These are phyloP conservation scores for Xylocopa sonorina DNA, from an alignment of 1,140 invertebrate genomes.

Conservation along the genomic window DNA sequence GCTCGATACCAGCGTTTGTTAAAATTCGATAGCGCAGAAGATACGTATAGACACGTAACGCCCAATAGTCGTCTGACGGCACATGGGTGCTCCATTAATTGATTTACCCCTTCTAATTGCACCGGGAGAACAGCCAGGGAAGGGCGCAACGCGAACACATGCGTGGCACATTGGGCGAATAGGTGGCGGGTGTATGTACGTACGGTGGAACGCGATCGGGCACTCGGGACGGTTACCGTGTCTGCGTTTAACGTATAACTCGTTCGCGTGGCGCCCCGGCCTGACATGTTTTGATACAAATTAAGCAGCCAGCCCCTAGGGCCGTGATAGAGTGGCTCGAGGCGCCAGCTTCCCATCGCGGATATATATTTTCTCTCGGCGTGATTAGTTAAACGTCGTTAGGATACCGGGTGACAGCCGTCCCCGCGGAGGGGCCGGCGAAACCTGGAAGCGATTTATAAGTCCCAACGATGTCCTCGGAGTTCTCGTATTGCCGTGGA, in stretches of 20 bases:
- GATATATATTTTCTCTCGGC: constrained; percentile 70
- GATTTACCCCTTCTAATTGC: constrained; percentile 26
- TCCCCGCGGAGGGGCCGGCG: constrained; percentile 53
- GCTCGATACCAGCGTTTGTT: too few relatives aligned
- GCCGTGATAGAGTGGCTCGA: constrained; percentile 54
- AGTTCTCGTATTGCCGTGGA: constrained; percentile 59
- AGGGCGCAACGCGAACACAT: constrained; percentile 30
- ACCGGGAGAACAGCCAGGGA: too few relatives aligned
- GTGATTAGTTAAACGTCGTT: constrained; percentile 78
- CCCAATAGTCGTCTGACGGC: too few relatives aligned
- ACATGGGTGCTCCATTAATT: constrained; percentile 3
- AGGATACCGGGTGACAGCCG: constrained; percentile 68
- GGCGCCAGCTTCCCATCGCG: constrained; percentile 61
- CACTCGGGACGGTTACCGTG: constrained; percentile 2
- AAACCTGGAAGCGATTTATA: constrained; percentile 78
- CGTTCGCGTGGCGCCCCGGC: constrained; percentile 55
- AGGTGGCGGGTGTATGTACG: too few relatives aligned
- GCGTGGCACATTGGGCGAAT: constrained; percentile 42
- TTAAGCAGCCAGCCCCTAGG: constrained; percentile 51
- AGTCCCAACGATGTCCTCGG: constrained; percentile 48
- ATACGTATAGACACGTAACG: neutral
- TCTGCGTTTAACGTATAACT: constrained; percentile 40
- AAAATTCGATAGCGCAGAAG: too few relatives aligned
- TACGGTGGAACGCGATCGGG: neutral
- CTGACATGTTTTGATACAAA: constrained; percentile 70